A percentile compares a stretch with the other conserved stretches of the same genome.
Evolutionary conservation across 2,113 vertebrate species (phyloP).

Genomic region (Cheilinus undulatus): DNA sequence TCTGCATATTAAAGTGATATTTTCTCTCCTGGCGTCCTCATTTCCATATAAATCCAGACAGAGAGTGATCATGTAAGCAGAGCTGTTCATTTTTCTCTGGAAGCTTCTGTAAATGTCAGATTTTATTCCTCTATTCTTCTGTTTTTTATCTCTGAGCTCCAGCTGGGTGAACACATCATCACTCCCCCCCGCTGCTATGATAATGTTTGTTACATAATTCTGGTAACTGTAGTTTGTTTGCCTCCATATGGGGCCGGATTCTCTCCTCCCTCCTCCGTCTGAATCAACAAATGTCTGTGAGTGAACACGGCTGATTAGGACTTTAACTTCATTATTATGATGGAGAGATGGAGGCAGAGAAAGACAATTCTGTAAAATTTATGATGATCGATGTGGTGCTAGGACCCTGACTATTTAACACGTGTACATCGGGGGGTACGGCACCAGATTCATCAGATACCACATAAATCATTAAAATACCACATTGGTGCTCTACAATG

Average conservation of each 20-base stretch:
- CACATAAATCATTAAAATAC: too few species aligned
- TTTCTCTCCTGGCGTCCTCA: neutral
- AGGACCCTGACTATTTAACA: too few species aligned
- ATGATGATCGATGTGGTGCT: too few species aligned
- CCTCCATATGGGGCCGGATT: constrained; percentile 11
- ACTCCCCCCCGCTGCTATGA: neutral
- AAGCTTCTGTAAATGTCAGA: too few species aligned
- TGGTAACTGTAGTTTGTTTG: constrained; percentile 19
- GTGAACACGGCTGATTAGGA: neutral
- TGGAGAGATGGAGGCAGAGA: neutral
- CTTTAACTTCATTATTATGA: neutral
- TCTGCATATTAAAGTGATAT: neutral
- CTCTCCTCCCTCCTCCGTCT: neutral
- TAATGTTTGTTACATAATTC: constrained; percentile 14
- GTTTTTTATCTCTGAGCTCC: constrained; percentile 6
- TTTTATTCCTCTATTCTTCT: neutral
- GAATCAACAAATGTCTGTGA: neutral
- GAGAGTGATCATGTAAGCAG: neutral
- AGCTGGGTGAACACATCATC: constrained; percentile 16
- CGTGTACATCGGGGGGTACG: too few species aligned
- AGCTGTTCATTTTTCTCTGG: neutral
- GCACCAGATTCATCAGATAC: too few species aligned
- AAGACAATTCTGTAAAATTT: too few species aligned
- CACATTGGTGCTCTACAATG: too few species aligned
- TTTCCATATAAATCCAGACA: neutral